Evolutionary conservation across 1,140 invertebrate genomes (phyloP), one percentile per base, ranked within the genome.

Genomic region (Atopsyche davidsoni): DNA sequence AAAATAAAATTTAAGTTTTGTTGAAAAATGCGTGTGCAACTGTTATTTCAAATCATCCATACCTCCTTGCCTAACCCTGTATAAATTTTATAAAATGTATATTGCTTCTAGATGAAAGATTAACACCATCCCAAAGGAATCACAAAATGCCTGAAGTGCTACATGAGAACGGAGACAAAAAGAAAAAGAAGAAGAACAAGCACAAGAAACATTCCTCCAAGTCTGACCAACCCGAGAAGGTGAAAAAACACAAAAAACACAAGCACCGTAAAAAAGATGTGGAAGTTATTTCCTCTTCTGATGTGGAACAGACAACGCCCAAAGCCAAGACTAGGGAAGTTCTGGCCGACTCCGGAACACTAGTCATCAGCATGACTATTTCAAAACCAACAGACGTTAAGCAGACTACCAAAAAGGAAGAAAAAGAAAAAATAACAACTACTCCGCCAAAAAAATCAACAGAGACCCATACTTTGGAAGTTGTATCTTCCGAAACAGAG

Each of bases 401-500:
- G 54, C 36, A 58, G 7, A 63, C 59, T 57, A 60, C 59, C 46
- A 47, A 57, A 14, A 61, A 64, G 44, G 32, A 48, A 46, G 57
- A 76, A 66, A 67, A 73, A 59, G 56, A 63, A 63, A 60, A 63
- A 58, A 65, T 56, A 58, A 67, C 66, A 44, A 60, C 63, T 13
- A 24, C 63, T 55, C 64, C 62, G 50, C 55, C 44, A 50, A 62
- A 45, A n/a, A 36, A 17, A 48, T 40, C 19, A 59, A 55, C 46
- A 24, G 13, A n/a, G 52, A 60, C 14, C 40, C 62, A 69, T 17
- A 59, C 65, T 4, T 63, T 83, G 43, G 79, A 85, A 67, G 78
- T 84, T 24, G 77, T 83, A 44, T 82, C 81, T 22, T 85, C 85
- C 0, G 82, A 80, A 55, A 81, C 79, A 28, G 83, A 86, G 46